A percentile compares a stretch with the other conserved stretches of the same genome.
These are phyloP conservation scores for Threskiornis aethiopicus DNA, from an alignment of 2,797 vertebrate genomes.

Conservation along the genomic window DNA sequence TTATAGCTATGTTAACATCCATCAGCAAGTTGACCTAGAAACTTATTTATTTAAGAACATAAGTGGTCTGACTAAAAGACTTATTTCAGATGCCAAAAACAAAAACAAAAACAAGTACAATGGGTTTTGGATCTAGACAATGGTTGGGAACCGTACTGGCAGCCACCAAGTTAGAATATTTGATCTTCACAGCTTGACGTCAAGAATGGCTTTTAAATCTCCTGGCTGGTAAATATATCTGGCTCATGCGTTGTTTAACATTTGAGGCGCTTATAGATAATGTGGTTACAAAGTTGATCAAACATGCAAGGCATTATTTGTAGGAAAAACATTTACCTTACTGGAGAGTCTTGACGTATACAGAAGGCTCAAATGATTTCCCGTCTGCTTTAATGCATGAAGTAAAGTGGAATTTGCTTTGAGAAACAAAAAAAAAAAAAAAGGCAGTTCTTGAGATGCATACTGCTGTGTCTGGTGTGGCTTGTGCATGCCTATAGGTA, in stretches of 20 bases:
- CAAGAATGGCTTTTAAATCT: slow-evolving; percentile 74
- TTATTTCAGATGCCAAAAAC: slow-evolving; percentile 62
- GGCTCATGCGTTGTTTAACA: slow-evolving; percentile 52
- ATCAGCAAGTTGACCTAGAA: slow-evolving; percentile 65
- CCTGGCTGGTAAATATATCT: slow-evolving; percentile 65
- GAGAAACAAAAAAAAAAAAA: not conserved
- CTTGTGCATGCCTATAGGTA: not conserved
- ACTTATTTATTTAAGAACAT: slow-evolving; percentile 68
- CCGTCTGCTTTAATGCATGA: not conserved
- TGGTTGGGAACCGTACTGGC: slow-evolving; percentile 65
- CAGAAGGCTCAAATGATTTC: slow-evolving; percentile 48
- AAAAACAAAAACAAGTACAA: slow-evolving; percentile 64
- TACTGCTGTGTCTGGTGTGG: not conserved
- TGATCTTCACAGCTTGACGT: slow-evolving; percentile 76
- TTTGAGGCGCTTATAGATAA: slow-evolving; percentile 60
- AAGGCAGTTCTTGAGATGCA: not conserved
- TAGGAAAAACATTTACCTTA: slow-evolving; percentile 61
- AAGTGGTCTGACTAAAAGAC: slow-evolving; percentile 57
- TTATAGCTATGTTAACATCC: not conserved
- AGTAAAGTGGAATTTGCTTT: not conserved
- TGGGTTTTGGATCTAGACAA: slow-evolving; percentile 70
- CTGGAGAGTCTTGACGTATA: slow-evolving; percentile 6
- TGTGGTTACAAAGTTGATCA: slow-evolving; percentile 56
- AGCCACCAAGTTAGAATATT: slow-evolving; percentile 64
- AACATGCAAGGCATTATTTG: slow-evolving; percentile 40